Base-by-base conservation (phyloP, 2,113 vertebrate genomes). In the Megaleporinus macrocephalus region DNA sequence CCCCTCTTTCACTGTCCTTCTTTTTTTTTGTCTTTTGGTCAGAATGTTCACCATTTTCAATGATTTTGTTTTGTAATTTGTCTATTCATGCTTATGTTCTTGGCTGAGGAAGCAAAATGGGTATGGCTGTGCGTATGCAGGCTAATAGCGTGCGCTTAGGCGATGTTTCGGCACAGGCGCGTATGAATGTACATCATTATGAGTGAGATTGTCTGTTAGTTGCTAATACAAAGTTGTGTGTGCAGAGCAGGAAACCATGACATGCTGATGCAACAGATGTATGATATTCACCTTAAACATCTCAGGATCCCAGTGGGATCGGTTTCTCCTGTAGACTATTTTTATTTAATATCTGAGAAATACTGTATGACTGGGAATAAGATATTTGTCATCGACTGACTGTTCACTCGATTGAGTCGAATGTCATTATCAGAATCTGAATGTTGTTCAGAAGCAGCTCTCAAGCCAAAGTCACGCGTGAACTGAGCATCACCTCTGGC, bases 371-470 rank as follows among this genome's bases (percentile, higher is more conserved):
- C 57, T 80, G 29, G 24, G 51, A 51, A 66, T 24, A 16, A 44
- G 29, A 44, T n/a, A 69, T 29, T 51, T 27, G 16, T 61, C 22
- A n/a, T n/a, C n/a, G 69, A 15, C 9, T 27, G n/a, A 18, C 41
- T 33, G 69, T 63, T 80, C 68, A 61, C 55, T 47, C 70, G 53
- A 33, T 51, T 49, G 55, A 71, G 66, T 86, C 89, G 88, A 90
- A 79, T 89, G 84, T 89, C 78, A 86, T 84, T 87, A n/a, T 87
- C 73, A 68, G 57, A 89, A 83, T 82, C 79, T 85, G 77, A 83
- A 85, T 83, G 78, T 83, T 88, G 85, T 87, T 87, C 86, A 72
- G 81, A 85, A 79, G 86, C 76, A 85, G 86, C 84, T 88, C 84
- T 88, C 85, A 80, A 76, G 89, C 76, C 76, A 79, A 74, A 74